Evolutionary conservation across 2,888 invertebrate genomes (phyloP), one percentile per base, ranked within the genome.

Genomic region (Smittia aterrima): DNA sequence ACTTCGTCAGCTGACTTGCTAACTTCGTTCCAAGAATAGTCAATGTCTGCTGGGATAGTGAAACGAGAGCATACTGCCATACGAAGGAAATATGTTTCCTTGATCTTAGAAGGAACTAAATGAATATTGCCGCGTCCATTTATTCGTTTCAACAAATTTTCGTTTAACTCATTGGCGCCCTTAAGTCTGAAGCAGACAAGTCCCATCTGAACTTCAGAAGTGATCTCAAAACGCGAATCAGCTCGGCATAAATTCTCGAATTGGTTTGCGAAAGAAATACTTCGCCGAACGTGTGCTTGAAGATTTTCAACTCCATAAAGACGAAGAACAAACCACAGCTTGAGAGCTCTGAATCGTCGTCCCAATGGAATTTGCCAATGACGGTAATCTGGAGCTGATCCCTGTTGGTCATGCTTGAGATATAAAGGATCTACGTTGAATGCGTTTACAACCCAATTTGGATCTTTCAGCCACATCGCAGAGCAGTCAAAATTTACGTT

Each of bases 401-500:
- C 93, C 80, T 95, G 95, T 83, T 91, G 90, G 76, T 95, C 95
- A 80, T 99, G 97, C 81, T 97, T 96, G 76, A 99, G 85, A 80
- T 99, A 99, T 0, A 98, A 85, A 0, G 98, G 98, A 83, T 99
- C 98, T 0, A 99, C 98, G 78, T 96, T 98, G 82, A 99, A 94
- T 0, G 98, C 97, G 79, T 96, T 92, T 0, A 97, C 92, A 74
- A 99, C 88, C 86, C 93, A 92, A 67, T 90, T 88, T 76, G 94
- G 93, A 79, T 94, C 89, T 79, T 93, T 94, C 1, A 95, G 85
- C 98, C 98, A 99, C 93, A 99, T 92, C 0, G 98, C 91, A 11
- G 98, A 98, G 81, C 98, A 99, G 83, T 99, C 99, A 79, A 98
- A 99, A 83, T 96, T 98, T n/a, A 98, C 95, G 77, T 98, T 83